These are phyloP conservation scores for Neolamprologus longior DNA, from an alignment of 2,113 vertebrate species.

Conservation along the genomic window DNA sequence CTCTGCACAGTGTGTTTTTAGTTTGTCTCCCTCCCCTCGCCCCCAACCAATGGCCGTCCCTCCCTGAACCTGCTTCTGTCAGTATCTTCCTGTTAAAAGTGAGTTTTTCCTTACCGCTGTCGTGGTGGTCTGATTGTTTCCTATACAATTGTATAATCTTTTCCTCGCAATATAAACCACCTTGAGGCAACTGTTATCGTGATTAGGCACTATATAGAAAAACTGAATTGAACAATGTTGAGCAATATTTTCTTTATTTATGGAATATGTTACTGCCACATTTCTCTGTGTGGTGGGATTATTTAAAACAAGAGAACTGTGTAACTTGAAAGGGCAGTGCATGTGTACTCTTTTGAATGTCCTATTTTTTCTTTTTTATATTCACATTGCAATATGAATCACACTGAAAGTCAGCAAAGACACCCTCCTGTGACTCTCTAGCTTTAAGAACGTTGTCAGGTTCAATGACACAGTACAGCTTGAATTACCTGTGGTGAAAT, in stretches of 20 bases:
- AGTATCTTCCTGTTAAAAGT: not conserved
- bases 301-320: not conserved
- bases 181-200: not conserved
- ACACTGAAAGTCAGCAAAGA: not conserved
- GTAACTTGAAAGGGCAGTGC: not conserved
- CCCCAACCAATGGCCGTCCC: not conserved
- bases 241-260: not conserved
- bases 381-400: not conserved
- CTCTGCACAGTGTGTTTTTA: not conserved
- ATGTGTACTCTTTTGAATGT: not conserved
- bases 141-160: not conserved
- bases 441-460: not conserved
- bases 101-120: not conserved
- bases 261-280: not conserved
- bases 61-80: not conserved
- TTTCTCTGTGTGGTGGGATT: not conserved
- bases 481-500: constrained; percentile 41
- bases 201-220: not conserved
- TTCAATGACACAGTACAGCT: not conserved
- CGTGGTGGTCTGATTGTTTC: not conserved
- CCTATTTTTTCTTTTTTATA: not conserved
- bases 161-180: not conserved
- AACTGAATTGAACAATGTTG: not conserved
- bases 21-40: not conserved
- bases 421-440: not conserved